Base-by-base conservation (phyloP, 2,888 invertebrate genomes). In the Hedya salicella region DNA sequence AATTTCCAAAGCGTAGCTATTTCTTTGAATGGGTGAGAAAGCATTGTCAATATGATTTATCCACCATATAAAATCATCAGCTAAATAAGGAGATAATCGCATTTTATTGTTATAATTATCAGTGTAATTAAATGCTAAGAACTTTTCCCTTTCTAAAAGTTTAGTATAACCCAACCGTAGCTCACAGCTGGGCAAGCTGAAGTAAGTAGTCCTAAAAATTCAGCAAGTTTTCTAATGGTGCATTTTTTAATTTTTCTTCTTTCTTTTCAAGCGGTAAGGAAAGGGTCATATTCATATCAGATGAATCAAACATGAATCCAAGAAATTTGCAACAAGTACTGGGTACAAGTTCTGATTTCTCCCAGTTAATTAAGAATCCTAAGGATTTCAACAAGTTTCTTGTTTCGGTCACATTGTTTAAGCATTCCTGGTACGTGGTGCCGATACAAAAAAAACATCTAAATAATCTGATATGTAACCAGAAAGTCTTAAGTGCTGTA, bases 101-200 rank as follows among this genome's bases (percentile, higher is more conserved):
- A n/a, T n/a, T n/a, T n/a, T n/a, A n/a, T n/a, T 17, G 6, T n/a
- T 49, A 60, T 16, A 2, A 14, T 19, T 40, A 62, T 53, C 19
- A n/a, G 42, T 44, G 30, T 32, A 16, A 61, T 67, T 49, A 4
- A 69, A 21, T 0, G 53, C 21, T 13, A 65, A 6, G 42, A 57
- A 67, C 60, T 69, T 71, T 30, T 62, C 40, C 1, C 66, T 30
- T 60, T 70, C 70, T 46, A 71, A 62, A 1, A 17, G n/a, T 36
- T 71, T 71, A 4, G 70, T 70, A n/a, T 70, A 70, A 69, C 3
- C 69, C 70, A 73, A 2, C 65, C 65, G 39, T 71, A 72, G 5
- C 14, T 50, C 9, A 70, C 66, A 1, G 73, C 72, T n/a, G 73
- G 73, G 30, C 73, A 74, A 3, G 72, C 71, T 4, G 73, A 67